Percentiles rank a stretch among this genome's conserved stretches.
These are phyloP conservation scores for Vipera latastei DNA, from an alignment of 2,797 vertebrate genomes.

Conservation along the genomic window DNA sequence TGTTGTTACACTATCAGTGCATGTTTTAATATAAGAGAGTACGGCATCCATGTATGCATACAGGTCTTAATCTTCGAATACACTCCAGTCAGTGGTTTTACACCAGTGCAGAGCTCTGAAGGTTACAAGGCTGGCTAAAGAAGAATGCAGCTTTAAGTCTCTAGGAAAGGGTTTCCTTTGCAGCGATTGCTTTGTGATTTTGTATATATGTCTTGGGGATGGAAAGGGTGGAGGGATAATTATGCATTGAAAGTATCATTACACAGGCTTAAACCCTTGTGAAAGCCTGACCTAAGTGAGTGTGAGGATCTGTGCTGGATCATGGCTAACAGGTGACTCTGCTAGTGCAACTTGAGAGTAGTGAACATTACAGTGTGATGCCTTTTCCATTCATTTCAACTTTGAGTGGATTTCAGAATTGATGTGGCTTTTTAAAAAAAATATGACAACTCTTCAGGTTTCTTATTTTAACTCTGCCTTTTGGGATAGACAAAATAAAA, in stretches of 20 bases:
- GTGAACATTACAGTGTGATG: constrained; percentile 27
- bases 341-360: constrained; percentile 17
- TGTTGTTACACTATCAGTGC: too few species aligned
- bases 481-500: constrained; percentile 29
- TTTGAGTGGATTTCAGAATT: constrained; percentile 27
- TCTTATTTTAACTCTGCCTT: constrained; percentile 44
- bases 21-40: too few species aligned
- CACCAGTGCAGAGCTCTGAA: neutral
- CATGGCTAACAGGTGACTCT: neutral
- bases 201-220: neutral
- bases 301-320: neutral
- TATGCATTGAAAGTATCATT: neutral
- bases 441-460: constrained; percentile 41
- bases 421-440: constrained; percentile 23
- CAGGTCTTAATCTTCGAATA: too few species aligned
- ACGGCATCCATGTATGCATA: too few species aligned
- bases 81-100: too few species aligned
- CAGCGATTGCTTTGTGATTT: neutral
- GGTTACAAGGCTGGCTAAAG: neutral
- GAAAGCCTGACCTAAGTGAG: neutral
- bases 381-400: constrained; percentile 50
- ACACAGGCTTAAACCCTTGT: constrained; percentile 2
- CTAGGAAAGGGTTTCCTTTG: neutral
- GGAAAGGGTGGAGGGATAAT: neutral
- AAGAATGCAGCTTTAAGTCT: neutral